Evolutionary conservation across 2,797 vertebrate species (phyloP).

Genomic region (Melanotaenia boesemani): DNA sequence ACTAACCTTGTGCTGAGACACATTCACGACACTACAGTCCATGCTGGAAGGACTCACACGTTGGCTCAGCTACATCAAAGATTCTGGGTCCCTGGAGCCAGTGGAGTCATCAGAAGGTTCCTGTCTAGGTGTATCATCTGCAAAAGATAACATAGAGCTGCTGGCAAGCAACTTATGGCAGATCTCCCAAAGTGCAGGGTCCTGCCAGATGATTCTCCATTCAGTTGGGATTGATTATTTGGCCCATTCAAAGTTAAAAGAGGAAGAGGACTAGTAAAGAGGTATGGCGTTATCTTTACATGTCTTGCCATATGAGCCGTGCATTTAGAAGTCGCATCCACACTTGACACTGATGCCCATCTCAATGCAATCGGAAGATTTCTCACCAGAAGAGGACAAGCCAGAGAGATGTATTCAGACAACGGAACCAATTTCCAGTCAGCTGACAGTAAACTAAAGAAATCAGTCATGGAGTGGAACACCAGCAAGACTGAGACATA

Average conservation of each 20-base stretch:
- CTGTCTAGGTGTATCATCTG: constrained; percentile 5
- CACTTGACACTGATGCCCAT: constrained; percentile 23
- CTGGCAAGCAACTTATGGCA: constrained; percentile 22
- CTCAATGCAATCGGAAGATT: constrained; percentile 28
- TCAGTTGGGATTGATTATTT: constrained; percentile 2
- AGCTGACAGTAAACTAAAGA: constrained; percentile 5
- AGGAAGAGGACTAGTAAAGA: not conserved
- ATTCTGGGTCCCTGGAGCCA: constrained; percentile 30
- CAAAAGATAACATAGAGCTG: constrained; percentile 4
- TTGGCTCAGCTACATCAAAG: constrained; percentile 16
- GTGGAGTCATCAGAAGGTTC: constrained; percentile 22
- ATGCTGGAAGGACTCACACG: constrained; percentile 38
- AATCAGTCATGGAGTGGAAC: constrained; percentile 13
- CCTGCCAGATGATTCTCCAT: not conserved
- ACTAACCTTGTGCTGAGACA: constrained; percentile 30
- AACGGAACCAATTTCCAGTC: constrained; percentile 19
- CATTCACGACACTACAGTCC: constrained; percentile 21
- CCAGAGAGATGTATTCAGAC: constrained; percentile 27
- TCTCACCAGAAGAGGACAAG: constrained; percentile 28
- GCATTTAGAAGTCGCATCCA: constrained; percentile 16
- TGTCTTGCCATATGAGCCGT: constrained; percentile 12
- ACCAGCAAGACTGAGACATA: not conserved
- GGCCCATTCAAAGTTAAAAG: constrained; percentile 1
- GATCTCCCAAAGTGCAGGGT: constrained; percentile 22
- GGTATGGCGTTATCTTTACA: not conserved